Base-by-base conservation (phyloP, 1,140 invertebrate species). In the Dryas iulia region DNA sequence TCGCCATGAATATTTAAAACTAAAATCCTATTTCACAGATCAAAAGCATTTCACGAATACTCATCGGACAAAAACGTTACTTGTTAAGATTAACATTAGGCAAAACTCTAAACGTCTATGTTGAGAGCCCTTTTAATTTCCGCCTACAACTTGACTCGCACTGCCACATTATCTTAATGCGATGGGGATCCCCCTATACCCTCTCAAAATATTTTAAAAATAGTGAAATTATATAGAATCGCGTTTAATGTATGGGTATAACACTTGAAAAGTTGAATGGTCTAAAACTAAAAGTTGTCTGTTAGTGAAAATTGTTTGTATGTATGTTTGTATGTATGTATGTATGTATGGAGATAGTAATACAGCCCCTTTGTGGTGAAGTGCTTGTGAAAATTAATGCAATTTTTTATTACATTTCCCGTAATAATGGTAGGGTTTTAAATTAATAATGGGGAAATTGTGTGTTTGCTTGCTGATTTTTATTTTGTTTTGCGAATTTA, bases 41-140 rank as follows among this genome's bases (percentile, higher is more conserved):
- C 39, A 47, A 47, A 47, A 7, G 18, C 6, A 47, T 18, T 18
- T 3, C 7, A 18, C 18, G 0, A 21, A 47, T 21, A 47, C 35
- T n/a, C 6, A 39, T 14, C n/a, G 1, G 26, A 28, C n/a, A 7
- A 14, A 47, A 47, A 47, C n/a, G 39, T 47, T 47, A 47, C 39
- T 47, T 18, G 39, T 47, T 47, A 47, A 47, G 7, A 47, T 47
- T 47, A 47, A 47, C 39, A 47, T 47, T 47, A 47, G 39, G 39
- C 39, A 47, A 47, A 47, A 47, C 14, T 6, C 0, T 7, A 47
- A 47, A 18, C 39, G 14, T 47, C 39, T 47, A 47, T 21, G 18
- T 47, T 2, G 6, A 47, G 39, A 18, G 39, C 14, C 7, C 39
- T 47, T 47, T 10, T 47, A 18, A 47, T 21, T 47, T 47, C 39